These are phyloP conservation scores for Drosophila algonquin DNA, from an alignment of 2,888 invertebrate genomes.

Conservation along the genomic window DNA sequence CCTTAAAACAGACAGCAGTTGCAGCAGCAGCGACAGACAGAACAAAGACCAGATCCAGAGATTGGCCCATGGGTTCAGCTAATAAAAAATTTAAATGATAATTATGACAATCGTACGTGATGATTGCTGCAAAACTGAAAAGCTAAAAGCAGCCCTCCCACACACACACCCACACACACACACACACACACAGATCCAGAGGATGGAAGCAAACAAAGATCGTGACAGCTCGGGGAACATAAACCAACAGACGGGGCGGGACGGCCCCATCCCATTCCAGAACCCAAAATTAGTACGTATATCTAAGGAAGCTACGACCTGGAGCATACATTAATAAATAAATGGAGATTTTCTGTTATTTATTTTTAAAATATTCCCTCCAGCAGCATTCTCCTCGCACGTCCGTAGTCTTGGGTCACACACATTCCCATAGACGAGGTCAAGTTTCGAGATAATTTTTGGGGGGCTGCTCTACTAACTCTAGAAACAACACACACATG, in stretches of 20 bases:
- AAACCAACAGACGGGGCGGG: conserved; percentile 66
- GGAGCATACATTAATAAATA: conserved; percentile 65
- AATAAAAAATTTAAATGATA: conserved; percentile 80
- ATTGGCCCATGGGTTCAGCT: conserved; percentile 56
- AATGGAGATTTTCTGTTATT: conserved; percentile 71
- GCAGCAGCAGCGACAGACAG: conserved; percentile 40
- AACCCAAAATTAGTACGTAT: conserved; percentile 67
- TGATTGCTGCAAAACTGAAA: conserved; percentile 75
- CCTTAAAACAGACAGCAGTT: conserved; percentile 46
- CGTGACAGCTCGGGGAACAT: conserved; percentile 67
- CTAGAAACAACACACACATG: conserved; percentile 8
- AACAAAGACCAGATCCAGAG: conserved; percentile 35
- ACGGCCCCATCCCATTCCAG: conserved; percentile 30
- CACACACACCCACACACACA: conserved; percentile 36
- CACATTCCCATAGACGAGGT: conserved; percentile 70
- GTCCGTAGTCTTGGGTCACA: conserved; percentile 54
- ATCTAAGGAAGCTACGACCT: conserved; percentile 26
- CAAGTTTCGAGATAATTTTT: conserved; percentile 64
- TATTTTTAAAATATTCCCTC: conserved; percentile 71
- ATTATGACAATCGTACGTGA: conserved; percentile 83
- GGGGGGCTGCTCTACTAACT: conserved; percentile 16
- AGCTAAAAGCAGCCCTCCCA: conserved; percentile 46
- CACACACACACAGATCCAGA: not conserved
- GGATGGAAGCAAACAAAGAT: conserved; percentile 45
- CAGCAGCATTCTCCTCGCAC: conserved; percentile 55